These are phyloP conservation scores for Yponomeuta plumbellus DNA, from an alignment of 2,888 invertebrate genomes.

Conservation along the genomic window DNA sequence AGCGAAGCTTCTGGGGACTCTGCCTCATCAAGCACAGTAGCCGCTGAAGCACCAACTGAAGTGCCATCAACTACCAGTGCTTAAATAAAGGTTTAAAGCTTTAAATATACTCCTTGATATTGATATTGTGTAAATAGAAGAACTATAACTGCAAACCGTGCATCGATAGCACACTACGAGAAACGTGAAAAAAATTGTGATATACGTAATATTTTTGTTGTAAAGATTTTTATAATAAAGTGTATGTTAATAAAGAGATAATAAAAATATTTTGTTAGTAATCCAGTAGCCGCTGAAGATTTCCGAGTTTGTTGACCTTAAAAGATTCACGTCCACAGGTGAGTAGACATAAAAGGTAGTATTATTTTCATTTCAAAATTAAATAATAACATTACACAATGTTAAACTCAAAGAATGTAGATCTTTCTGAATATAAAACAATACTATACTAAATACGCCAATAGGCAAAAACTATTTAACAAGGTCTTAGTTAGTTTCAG, in stretches of 20 bases:
- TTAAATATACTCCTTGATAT: not conserved
- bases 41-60: slow-evolving; percentile 21
- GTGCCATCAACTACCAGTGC: slow-evolving; percentile 21
- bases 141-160: slow-evolving; percentile 9
- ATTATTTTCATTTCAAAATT: too few relatives aligned
- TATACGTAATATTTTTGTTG: slow-evolving; percentile 15
- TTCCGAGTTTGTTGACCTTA: too few relatives aligned
- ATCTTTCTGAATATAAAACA: too few relatives aligned
- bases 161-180: not conserved
- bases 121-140: slow-evolving; percentile 11
- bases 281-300: too few relatives aligned
- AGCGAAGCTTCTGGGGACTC: not conserved
- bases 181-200: slow-evolving; percentile 24
- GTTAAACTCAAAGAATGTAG: too few relatives aligned
- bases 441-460: too few relatives aligned
- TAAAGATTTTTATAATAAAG: not conserved
- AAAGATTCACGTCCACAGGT: too few relatives aligned
- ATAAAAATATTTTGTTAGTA: too few relatives aligned
- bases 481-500: too few relatives aligned
- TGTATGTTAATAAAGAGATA: not conserved
- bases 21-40: slow-evolving; percentile 2
- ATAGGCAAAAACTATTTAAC: too few relatives aligned
- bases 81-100: slow-evolving; percentile 13
- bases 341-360: too few relatives aligned
- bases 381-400: too few relatives aligned